phyloP scores from a whole-genome alignment of 2,113 vertebrate genomes.

The Condylura cristata region DNA sequence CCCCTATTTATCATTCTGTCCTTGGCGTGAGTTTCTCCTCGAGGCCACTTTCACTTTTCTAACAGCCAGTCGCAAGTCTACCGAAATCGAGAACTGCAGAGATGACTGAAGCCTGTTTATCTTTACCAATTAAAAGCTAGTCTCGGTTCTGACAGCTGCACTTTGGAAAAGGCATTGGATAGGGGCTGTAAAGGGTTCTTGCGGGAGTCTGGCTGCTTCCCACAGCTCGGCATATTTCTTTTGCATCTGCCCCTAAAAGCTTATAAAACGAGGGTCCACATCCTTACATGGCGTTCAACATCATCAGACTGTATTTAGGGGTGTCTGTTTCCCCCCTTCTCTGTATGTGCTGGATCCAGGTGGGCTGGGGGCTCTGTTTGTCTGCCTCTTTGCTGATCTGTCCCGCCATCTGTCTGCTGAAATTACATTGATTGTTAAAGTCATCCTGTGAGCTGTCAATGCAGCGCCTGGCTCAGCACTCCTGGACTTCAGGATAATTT shows the following conservation, averaged over 20 bases:
- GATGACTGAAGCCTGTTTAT: constrained; percentile 79
- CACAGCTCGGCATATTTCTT: not conserved
- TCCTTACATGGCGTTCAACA: not conserved
- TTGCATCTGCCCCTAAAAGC: not conserved
- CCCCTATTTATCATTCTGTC: constrained; percentile 83
- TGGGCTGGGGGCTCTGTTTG: too few relatives aligned
- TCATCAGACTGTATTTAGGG: not conserved
- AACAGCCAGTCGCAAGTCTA: constrained; percentile 80
- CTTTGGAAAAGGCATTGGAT: not conserved
- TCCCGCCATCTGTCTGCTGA: not conserved
- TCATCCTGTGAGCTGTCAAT: not conserved
- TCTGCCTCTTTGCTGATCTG: not conserved
- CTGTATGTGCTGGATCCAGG: fast-evolving
- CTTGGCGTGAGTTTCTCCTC: constrained; percentile 84
- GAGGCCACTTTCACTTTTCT: constrained; percentile 82
- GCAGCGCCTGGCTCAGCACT: not conserved
- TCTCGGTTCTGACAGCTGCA: not conserved
- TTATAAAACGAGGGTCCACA: not conserved
- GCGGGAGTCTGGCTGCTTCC: not conserved
- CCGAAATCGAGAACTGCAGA: constrained; percentile 74
- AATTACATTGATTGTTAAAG: not conserved
- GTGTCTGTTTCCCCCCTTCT: not conserved
- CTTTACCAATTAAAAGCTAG: constrained; percentile 63
- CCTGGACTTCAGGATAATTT: not conserved
- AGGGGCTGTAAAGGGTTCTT: not conserved